Conservation (phyloP, 2,888 invertebrate species). For the Rhingia rostrata region DNA sequence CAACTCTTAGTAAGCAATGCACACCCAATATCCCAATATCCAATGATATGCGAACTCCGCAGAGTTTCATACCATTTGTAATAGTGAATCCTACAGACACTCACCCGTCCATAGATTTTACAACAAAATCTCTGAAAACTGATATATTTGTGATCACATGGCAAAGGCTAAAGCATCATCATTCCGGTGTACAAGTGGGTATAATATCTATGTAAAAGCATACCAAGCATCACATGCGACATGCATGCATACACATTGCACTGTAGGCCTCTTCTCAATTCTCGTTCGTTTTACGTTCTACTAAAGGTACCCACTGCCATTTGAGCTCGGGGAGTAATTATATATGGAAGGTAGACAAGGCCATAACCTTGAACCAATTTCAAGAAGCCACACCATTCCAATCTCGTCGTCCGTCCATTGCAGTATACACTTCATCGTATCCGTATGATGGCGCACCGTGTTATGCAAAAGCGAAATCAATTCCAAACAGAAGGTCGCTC, state of each 20-base stretch:
- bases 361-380: constrained; percentile 70
- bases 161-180: constrained; percentile 50
- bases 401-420: neutral
- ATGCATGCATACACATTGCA: constrained; percentile 44
- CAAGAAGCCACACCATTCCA: constrained; percentile 46
- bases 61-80: constrained; percentile 35
- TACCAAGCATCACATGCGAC: constrained; percentile 30
- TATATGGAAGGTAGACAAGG: constrained; percentile 54
- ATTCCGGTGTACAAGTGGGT: constrained; percentile 53
- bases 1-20: too few species aligned
- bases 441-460: constrained; percentile 32
- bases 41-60: constrained; percentile 29
- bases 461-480: constrained; percentile 67
- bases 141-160: constrained; percentile 52
- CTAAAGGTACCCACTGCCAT: constrained; percentile 12
- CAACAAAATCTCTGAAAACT: constrained; percentile 34
- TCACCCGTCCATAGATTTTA: neutral
- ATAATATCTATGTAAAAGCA: constrained; percentile 1
- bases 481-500: constrained; percentile 58
- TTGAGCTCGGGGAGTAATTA: constrained; percentile 62
- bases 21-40: too few species aligned
- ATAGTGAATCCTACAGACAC: neutral
- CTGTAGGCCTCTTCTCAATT: constrained; percentile 1
- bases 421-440: constrained; percentile 15
- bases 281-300: constrained; percentile 39